Evolutionary conservation across 23 tunicate species (phyloP), one percentile per base, ranked within the genome.

Genomic region (Halocynthia roretzi): DNA sequence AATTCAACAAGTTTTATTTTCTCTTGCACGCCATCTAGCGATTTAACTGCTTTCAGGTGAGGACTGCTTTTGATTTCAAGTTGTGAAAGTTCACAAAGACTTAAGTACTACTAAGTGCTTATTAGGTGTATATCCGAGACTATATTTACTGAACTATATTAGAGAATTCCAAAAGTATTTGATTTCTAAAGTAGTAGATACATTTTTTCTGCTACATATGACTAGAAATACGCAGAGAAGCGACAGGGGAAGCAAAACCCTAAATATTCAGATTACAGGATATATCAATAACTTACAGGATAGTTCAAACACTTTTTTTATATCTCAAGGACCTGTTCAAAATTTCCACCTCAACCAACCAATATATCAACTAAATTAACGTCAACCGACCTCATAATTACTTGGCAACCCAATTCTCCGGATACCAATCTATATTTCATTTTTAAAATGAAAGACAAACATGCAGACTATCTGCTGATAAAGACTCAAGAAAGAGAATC

Each of bases 271-370:
- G 4, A 31, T 31, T 31, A 31, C 44, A 31, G 1, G 44, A 31
- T 31, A 31, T 31, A 31, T 31, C 44, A 31, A 31, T 31, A 0
- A 31, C 44, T 31, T 31, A 31, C 44, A 31, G 44, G 44, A 31
- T 31, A 31, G 44, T 31, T 31, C 44, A 31, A 31, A 31, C 44
- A 31, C 4, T 58, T 58, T 1, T 58, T n/a, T 58, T 58, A 40
- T 65, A 65, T 65, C 5, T 65, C 31, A 40, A 65, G 70, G 31
- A 65, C 70, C 9, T 65, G 70, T 15, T 48, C 70, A 8, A 65
- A 20, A 10, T 65, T 48, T 65, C 70, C 70, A 20, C 49, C 22
- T 0, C 10, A 40, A 10, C 70, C 70, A 65, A 11, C 10, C 22
- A 65, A 65, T 65, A 20, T 65, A 15, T 65, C 70, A 10, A 48